phyloP scores from a whole-genome alignment of 2,888 invertebrate genomes.

The Gari tellinella region DNA sequence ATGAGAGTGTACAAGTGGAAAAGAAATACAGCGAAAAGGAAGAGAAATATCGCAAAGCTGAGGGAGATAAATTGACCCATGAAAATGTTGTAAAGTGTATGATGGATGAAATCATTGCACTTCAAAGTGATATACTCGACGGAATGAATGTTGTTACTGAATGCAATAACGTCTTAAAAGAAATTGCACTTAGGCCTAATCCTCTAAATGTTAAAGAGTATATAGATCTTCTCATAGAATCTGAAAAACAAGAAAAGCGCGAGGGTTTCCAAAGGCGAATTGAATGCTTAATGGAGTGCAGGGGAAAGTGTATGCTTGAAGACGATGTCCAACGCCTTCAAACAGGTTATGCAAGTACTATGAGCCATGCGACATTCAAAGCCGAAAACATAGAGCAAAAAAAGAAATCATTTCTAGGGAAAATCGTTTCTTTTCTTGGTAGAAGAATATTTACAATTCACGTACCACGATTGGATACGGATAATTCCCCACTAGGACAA shows the following conservation, averaged over 20 bases:
- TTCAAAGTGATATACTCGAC: background rate
- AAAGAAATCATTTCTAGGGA: no score
- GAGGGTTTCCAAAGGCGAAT: constrained; percentile 3
- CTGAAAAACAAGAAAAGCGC: constrained; percentile 26
- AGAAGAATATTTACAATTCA: no score
- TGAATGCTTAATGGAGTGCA: background rate
- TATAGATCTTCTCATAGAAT: constrained; percentile 37
- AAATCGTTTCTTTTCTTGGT: no score
- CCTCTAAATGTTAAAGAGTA: constrained; percentile 19
- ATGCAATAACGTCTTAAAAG: constrained; percentile 10
- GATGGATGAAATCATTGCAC: background rate
- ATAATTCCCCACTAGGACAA: no score
- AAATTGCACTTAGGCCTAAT: constrained; percentile 27
- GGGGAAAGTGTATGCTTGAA: no score
- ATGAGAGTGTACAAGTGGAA: background rate
- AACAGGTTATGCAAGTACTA: no score
- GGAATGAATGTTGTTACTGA: constrained; percentile 19
- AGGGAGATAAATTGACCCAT: background rate
- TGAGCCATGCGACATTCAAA: no score
- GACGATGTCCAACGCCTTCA: no score
- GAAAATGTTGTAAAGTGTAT: constrained; percentile 12
- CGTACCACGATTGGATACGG: no score
- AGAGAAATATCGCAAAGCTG: constrained; percentile 16
- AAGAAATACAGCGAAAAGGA: constrained; percentile 15
- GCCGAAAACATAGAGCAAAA: no score